A percentile compares a stretch with the other conserved stretches of the same genome.
These are phyloP conservation scores for Charaxes varanes DNA, from an alignment of 1,140 invertebrate genomes.

Conservation along the genomic window DNA sequence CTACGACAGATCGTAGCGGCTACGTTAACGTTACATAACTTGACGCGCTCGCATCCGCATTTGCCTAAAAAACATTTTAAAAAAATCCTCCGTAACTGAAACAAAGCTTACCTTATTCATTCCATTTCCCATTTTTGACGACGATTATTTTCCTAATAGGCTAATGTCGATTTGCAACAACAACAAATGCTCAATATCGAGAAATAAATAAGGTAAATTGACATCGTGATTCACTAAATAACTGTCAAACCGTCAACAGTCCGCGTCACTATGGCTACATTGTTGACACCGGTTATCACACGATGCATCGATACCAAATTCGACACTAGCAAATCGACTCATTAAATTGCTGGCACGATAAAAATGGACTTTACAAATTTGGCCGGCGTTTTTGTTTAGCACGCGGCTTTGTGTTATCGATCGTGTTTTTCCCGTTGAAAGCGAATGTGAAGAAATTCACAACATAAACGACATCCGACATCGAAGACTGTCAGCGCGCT, in stretches of 20 bases:
- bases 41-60: slow-evolving; percentile 17
- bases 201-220: slow-evolving; percentile 20
- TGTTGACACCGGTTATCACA: slow-evolving; percentile 60
- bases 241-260: slow-evolving; percentile 55
- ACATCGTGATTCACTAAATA: slow-evolving; percentile 25
- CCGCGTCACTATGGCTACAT: slow-evolving; percentile 69
- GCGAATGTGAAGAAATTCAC: slow-evolving; percentile 8
- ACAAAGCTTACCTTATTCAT: slow-evolving; percentile 84
- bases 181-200: slow-evolving; percentile 28
- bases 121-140: slow-evolving; percentile 82
- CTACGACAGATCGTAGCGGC: slow-evolving; percentile 30
- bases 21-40: slow-evolving; percentile 56
- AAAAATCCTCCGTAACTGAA: slow-evolving; percentile 1
- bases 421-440: slow-evolving; percentile 22
- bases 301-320: slow-evolving; percentile 42
- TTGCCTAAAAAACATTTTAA: slow-evolving; percentile 8
- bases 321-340: slow-evolving; percentile 15
- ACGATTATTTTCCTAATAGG: slow-evolving; percentile 23
- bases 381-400: slow-evolving; percentile 25
- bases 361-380: slow-evolving; percentile 8
- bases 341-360: slow-evolving; percentile 7
- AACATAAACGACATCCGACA: slow-evolving; percentile 14
- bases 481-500: slow-evolving; percentile 34
- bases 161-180: slow-evolving; percentile 28
- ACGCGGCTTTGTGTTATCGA: slow-evolving; percentile 47